Base-by-base conservation (phyloP, 2,888 invertebrate species). In the Anagyrus pseudococci region DNA sequence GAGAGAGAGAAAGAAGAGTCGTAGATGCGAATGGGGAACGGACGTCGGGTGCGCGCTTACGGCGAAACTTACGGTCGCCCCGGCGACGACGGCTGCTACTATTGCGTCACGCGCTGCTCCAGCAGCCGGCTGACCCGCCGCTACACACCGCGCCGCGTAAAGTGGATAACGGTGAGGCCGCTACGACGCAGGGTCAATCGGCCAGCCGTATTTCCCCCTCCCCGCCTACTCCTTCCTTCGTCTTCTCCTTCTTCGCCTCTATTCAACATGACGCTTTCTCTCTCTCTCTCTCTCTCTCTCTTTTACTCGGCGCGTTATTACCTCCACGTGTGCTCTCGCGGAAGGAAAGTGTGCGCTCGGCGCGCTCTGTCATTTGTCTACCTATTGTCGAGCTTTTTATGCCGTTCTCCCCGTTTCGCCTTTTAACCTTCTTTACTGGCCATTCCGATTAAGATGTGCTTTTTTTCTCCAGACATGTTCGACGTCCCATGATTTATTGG, bases 31-130 rank as follows among this genome's bases (percentile, higher is more conserved):
- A n/a, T n/a, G n/a, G n/a, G n/a, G n/a, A n/a, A n/a, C n/a, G n/a
- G n/a, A n/a, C n/a, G n/a, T n/a, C n/a, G n/a, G n/a, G n/a, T n/a
- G n/a, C n/a, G n/a, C 55, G 37, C 43, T 40, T 66, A 62, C 67
- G 57, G 58, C 46, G 62, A 62, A 65, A 59, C 46, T 23, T 62
- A 62, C 58, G 65, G 62, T 62, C 29, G 17, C 22, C 26, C 29
- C 22, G 1, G 15, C 49, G 10, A n/a, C 17, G 56, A 29, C 6
- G 19, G 15, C 17, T 37, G 48, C n/a, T 43, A 15, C 49, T 44
- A 55, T 61, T 65, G 61, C 61, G 58, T 61, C 64, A 58, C 59
- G 58, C 50, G 56, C n/a, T n/a, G n/a, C n/a, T n/a, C n/a, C n/a
- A n/a, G n/a, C n/a, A n/a, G n/a, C n/a, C n/a, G n/a, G 20, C 60